phyloP scores from a whole-genome alignment of 2,888 invertebrate species.

The Caenorhabditis panamensis region DNA sequence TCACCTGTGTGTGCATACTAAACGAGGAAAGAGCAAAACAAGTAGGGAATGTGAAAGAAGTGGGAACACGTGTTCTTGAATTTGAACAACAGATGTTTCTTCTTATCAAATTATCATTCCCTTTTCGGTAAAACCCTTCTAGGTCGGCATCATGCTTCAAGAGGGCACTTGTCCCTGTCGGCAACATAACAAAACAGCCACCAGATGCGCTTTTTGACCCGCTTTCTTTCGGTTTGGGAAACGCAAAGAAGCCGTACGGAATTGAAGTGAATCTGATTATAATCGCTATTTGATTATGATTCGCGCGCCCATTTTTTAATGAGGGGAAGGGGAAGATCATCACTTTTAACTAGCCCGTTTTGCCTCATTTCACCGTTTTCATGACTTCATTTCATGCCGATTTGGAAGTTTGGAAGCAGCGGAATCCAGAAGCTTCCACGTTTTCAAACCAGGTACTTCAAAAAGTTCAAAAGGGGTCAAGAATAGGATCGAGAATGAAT shows the following conservation, averaged over 20 bases:
- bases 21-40: conserved; percentile 57
- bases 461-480: neutral
- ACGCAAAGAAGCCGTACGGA: conserved; percentile 34
- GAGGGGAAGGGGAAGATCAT: conserved; percentile 37
- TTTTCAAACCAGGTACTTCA: too few species aligned
- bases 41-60: conserved; percentile 15
- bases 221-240: conserved; percentile 49
- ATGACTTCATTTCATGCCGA: neutral
- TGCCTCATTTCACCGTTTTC: conserved; percentile 13
- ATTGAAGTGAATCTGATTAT: conserved; percentile 34
- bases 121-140: neutral
- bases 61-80: conserved; percentile 2
- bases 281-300: conserved; percentile 55
- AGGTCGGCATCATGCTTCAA: conserved; percentile 32
- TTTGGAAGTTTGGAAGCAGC: conserved; percentile 8
- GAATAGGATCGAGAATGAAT: conserved; percentile 22
- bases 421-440: too few species aligned
- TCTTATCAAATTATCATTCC: conserved; percentile 36
- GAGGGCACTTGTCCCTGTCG: conserved; percentile 47
- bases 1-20: conserved; percentile 64
- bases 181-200: conserved; percentile 37
- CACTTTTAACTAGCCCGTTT: conserved; percentile 49
- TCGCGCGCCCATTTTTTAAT: conserved; percentile 45
- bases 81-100: conserved; percentile 8
- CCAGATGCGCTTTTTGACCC: conserved; percentile 57